Evolutionary conservation across 37 sponge, comb jelly and placozoan genomes (phyloP), one percentile per base, ranked within the genome.

Genomic region (Chondrosia reniformis): DNA sequence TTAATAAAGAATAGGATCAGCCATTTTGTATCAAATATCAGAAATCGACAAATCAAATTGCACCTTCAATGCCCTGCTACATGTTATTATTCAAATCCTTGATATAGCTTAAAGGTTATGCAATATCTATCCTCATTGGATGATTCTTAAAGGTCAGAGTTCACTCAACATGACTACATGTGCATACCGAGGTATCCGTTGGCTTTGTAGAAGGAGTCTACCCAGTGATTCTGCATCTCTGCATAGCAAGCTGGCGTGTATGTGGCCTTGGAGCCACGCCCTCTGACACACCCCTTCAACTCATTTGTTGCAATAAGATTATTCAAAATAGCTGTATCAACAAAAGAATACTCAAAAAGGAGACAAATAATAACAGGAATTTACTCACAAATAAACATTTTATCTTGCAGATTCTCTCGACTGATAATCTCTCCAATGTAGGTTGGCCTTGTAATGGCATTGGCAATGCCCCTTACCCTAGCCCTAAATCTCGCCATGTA

Each of bases 171-270:
- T 49, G 10, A 49, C 52, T 15, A 49, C 52, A 49, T 15, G 52
- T 13, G 19, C 78, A 13, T 67, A 89, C 90, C 90, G 17, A 89
- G 59, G 34, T 92, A 97, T 21, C 93, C 95, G 74, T 92, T 97
- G 45, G 91, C 84, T n/a, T 44, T 55, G 36, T 92, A 84, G 76
- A 91, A 97, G n/a, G 88, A 80, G 43, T 90, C 88, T 9, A 86
- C 84, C 95, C 95, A 95, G n/a, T 79, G 87, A 42, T 87, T 80
- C 74, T 97, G 98, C 74, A 90, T 84, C 55, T 74, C 59, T 3
- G 82, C 79, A 55, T 92, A 97, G 40, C 92, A 56, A 15, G 71
- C 42, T 28, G 98, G 98, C 8, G 86, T 82, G 45, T 85, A 97
- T 17, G 91, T 64, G 41, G 95, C 93, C 36, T 84, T 94, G 25